Conservation (phyloP, 2,113 vertebrate species). For the Onychorhynchus coronatus region DNA sequence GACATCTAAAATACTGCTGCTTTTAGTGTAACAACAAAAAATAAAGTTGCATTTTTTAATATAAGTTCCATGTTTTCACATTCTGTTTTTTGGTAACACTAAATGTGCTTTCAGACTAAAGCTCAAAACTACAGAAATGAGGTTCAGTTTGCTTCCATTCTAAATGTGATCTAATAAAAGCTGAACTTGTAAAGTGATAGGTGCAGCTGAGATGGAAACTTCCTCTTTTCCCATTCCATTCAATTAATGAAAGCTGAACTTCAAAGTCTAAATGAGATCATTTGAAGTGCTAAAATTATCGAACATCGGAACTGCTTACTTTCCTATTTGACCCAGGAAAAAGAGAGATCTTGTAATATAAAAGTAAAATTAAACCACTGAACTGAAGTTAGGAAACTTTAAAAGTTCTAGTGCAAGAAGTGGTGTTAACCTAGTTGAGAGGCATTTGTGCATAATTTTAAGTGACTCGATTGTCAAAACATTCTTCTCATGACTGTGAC, state of each 20-base stretch:
- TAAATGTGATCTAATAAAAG: background rate
- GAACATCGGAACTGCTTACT: constrained; percentile 29
- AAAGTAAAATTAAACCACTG: background rate
- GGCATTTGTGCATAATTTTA: background rate
- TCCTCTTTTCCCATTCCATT: constrained; percentile 16
- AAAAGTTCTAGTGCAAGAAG: background rate
- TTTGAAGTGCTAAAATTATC: constrained; percentile 63
- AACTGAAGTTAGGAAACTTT: background rate
- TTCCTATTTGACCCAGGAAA: background rate
- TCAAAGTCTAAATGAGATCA: constrained; percentile 41
- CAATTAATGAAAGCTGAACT: constrained; percentile 45
- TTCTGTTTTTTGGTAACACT: background rate
- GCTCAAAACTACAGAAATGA: background rate
- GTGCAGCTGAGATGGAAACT: background rate
- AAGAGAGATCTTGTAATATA: background rate
- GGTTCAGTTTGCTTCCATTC: background rate
- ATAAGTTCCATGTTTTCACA: background rate
- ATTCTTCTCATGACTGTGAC: background rate
- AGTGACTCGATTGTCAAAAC: background rate
- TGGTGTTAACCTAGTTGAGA: background rate
- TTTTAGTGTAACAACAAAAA: background rate
- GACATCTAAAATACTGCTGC: background rate
- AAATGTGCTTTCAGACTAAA: background rate
- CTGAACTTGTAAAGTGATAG: background rate
- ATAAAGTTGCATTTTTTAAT: background rate